A percentile compares a stretch with the other conserved stretches of the same genome.
These are phyloP conservation scores for Anser cygnoides DNA, from an alignment of 2,113 vertebrate species.

Conservation along the genomic window DNA sequence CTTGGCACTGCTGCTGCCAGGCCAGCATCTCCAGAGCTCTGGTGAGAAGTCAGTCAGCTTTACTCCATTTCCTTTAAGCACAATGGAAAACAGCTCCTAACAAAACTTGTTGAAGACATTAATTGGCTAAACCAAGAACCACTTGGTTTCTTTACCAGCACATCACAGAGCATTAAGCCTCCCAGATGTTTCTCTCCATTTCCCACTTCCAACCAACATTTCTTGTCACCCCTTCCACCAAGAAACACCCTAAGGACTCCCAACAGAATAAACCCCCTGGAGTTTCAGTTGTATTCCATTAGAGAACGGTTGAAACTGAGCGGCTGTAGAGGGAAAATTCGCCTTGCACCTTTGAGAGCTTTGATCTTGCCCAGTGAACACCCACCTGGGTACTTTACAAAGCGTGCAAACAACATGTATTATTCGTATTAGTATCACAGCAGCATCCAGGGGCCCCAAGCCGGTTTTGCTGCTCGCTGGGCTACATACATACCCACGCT, in stretches of 20 bases:
- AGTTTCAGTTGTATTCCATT: background rate
- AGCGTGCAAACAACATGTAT: background rate
- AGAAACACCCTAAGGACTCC: background rate
- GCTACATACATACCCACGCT: accelerated
- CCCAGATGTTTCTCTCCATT: background rate
- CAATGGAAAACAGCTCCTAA: background rate
- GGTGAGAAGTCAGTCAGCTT: background rate
- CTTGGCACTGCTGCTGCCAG: accelerated
- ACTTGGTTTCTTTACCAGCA: background rate
- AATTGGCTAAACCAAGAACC: background rate
- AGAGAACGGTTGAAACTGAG: background rate
- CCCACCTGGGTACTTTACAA: background rate
- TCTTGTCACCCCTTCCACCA: background rate
- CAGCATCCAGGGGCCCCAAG: background rate
- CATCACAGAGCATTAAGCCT: background rate
- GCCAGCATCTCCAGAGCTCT: background rate
- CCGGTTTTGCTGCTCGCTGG: background rate
- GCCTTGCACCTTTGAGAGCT: background rate
- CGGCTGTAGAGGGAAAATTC: background rate
- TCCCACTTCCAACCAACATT: background rate
- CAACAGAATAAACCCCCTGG: background rate
- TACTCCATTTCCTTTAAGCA: background rate
- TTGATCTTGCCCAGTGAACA: background rate
- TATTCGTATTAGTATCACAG: background rate
- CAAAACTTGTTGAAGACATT: background rate